A percentile compares a stretch with the other conserved stretches of the same genome.
Conservation (phyloP, 2,797 vertebrate genomes). For the Lepus townsendii region DNA sequence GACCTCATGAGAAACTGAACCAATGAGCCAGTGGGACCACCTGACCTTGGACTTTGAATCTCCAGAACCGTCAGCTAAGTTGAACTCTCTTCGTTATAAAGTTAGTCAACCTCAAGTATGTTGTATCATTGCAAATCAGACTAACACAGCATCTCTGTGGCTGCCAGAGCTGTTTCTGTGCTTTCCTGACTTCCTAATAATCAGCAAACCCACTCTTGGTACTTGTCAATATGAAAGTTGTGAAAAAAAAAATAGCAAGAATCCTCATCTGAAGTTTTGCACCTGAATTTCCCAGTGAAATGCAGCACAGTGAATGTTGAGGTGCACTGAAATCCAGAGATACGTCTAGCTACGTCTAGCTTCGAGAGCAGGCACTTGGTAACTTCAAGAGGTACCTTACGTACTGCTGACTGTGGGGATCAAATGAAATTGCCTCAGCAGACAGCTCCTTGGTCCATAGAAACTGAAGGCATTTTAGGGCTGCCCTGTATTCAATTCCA, state of each 20-base stretch:
- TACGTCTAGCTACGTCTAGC: not conserved
- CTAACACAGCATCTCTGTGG: not conserved
- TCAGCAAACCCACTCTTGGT: not conserved
- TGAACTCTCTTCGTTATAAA: not conserved
- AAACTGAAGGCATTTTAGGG: not conserved
- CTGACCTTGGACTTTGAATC: not conserved
- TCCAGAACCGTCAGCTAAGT: not conserved
- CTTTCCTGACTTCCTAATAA: not conserved
- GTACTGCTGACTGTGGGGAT: not conserved
- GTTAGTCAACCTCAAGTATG: not conserved
- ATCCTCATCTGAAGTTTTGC: not conserved
- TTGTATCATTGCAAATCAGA: not conserved
- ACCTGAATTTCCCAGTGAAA: not conserved
- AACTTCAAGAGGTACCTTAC: not conserved
- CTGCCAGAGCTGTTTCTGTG: not conserved
- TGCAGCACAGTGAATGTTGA: accelerated
- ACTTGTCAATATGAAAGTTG: not conserved
- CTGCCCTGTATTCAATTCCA: not conserved
- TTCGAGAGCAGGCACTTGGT: accelerated
- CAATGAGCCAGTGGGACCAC: not conserved
- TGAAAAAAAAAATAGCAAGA: not conserved
- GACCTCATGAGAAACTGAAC: not conserved
- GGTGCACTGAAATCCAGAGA: not conserved
- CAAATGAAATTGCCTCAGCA: not conserved
- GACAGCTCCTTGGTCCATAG: not conserved